Evolutionary conservation across 30 jellyfish, hydroid and myxozoan genomes (phyloP), one percentile per base, ranked within the genome.

Genomic region (Hydractinia symbiolongicarpus): DNA sequence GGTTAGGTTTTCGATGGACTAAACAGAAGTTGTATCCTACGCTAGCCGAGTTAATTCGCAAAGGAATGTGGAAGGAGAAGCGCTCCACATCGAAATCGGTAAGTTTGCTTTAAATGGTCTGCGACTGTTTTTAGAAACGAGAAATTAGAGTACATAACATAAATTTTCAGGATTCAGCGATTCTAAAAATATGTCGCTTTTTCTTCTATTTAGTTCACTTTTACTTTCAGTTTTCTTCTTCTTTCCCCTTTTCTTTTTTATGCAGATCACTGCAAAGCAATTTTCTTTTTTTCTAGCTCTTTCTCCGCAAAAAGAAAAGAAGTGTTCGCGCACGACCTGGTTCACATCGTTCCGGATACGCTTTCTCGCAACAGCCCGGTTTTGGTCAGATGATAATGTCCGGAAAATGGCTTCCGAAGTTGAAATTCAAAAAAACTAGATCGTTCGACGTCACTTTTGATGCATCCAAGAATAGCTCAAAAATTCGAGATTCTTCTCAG

Each of bases 331-430:
- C 98, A 54, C 85, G 98, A n/a, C 91, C 88, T 4, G 81, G 89
- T 55, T 62, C 96, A 9, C 81, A 82, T 66, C 93, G 98, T 58
- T 91, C 98, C 5, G 98, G 92, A 16, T 91, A 81, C 58, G 98
- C 98, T 9, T 91, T 91, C 72, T 91, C 98, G 10, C 98, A 91
- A 58, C 95, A 86, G 67, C 40, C 87, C 30, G 96, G 98, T n/a
- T 83, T 91, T 55, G 98, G 98, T 53, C 96, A 86, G 8, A 79
- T 91, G 77, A 86, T 91, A 73, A 86, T 91, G 96, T 82, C 95
- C 9, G 96, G 96, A n/a, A 86, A 80, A 87, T 90, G 97, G 97
- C 90, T 90, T 17, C 97, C 95, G 71, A 54, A 88, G 53, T 73
- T 84, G 77, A 89, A 78, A 73, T 80, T 79, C 53, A 50, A 84